phyloP scores from a whole-genome alignment of 2,113 vertebrate species.

The Chaenogobius annularis region DNA sequence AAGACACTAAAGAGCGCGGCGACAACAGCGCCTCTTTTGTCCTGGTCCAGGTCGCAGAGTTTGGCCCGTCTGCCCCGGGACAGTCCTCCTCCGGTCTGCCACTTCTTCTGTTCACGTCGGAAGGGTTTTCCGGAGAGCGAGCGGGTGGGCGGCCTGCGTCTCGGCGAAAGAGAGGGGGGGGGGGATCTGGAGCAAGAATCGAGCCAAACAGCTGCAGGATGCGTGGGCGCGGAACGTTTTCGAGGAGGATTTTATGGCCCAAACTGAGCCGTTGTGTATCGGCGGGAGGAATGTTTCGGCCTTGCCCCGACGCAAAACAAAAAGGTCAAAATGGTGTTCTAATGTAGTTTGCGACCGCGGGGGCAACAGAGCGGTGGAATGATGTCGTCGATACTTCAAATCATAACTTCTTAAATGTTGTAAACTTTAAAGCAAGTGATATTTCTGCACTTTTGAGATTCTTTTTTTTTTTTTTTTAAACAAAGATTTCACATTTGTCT shows the following conservation, averaged over 20 bases:
- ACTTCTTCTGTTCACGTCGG: constrained; percentile 39
- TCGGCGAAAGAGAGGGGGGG: constrained; percentile 44
- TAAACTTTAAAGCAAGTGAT: too few relatives aligned
- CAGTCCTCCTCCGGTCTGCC: constrained; percentile 20
- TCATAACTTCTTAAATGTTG: too few relatives aligned
- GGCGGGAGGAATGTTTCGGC: too few relatives aligned
- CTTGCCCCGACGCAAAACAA: too few relatives aligned
- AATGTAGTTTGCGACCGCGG: too few relatives aligned
- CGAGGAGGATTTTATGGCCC: constrained; percentile 1
- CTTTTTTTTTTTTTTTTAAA: too few relatives aligned
- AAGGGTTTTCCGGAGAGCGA: constrained; percentile 62
- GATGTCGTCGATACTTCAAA: too few relatives aligned
- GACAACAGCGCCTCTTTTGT: constrained; percentile 59
- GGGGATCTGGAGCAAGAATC: constrained; percentile 56
- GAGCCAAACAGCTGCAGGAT: constrained; percentile 16
- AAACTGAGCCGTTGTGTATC: neutral
- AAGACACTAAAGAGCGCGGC: too few relatives aligned
- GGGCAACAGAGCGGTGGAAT: too few relatives aligned
- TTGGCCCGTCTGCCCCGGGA: constrained; percentile 57
- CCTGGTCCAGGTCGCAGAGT: constrained; percentile 67
- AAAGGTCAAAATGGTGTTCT: too few relatives aligned
- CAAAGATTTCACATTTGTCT: too few relatives aligned
- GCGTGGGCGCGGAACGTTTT: constrained; percentile 5
- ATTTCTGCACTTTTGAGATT: too few relatives aligned
- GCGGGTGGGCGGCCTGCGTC: constrained; percentile 54